Base-by-base conservation (phyloP, 2,888 invertebrate genomes). In the Nomada ferruginata region DNA sequence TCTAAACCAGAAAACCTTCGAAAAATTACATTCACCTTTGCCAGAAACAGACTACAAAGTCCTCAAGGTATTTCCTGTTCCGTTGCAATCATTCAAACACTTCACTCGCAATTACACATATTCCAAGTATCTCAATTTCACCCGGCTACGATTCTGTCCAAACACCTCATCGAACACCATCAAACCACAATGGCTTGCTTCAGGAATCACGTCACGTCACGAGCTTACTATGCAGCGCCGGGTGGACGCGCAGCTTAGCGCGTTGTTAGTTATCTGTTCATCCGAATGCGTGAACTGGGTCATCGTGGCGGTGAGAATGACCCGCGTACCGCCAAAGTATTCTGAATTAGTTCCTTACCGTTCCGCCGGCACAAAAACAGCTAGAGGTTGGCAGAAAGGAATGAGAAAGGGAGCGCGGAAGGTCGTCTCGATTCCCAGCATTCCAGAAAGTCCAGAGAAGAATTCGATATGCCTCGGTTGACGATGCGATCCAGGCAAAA, bases 391-490 rank as follows among this genome's bases (percentile, higher is more conserved):
- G 7, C 10, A n/a, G 69, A 60, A 57, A n/a, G 36, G 63, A 68
- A 70, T 47, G 64, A 61, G 53, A 69, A 57, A 70, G 50, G 55
- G 64, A 73, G 18, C 18, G 42, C 13, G 60, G 42, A 64, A 63
- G 64, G 72, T 72, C 66, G 66, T 55, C 71, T 50, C 44, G 61
- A 26, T 68, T 76, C 80, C 50, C 69, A 29, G 36, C 82, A 82
- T 82, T 82, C 82, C 82, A 50, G 55, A 52, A 72, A 82, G 72
- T 68, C 82, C 77, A 7, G 55, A 23, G 55, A 82, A 82, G 82
- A 82, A 82, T 72, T 77, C 73, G 77, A 83, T 82, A 82, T 83
- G 72, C 72, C 66, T 55, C 59, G 74, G 59, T 57, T 57, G 66
- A 71, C 61, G 82, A 55, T 61, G 59, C 44, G 73, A 70, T 53